Conservation (phyloP, 2,888 invertebrate species). For the Caradrina clavipalpis region DNA sequence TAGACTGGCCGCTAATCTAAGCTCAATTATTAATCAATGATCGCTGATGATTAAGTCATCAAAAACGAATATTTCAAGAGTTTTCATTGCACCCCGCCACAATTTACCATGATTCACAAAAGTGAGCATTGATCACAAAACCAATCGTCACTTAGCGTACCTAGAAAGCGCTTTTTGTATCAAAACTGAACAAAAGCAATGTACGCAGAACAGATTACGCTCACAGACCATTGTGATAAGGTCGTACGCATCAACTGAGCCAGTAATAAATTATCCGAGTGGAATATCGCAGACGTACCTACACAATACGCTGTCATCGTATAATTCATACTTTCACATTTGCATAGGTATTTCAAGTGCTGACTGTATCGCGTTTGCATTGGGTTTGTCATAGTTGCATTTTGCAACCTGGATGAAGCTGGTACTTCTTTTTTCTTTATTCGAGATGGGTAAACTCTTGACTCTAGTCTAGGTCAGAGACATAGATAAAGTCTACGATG, state of each 20-base stretch:
- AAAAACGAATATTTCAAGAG: not conserved
- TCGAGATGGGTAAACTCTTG: no score
- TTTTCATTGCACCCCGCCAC: not conserved
- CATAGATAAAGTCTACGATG: no score
- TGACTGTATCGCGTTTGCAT: not conserved
- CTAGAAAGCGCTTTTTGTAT: slow-evolving; percentile 44
- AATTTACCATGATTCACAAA: not conserved
- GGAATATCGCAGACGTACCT: slow-evolving; percentile 52
- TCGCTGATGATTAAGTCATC: not conserved
- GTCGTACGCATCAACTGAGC: slow-evolving; percentile 54
- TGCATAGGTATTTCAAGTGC: slow-evolving; percentile 2
- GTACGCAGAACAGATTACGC: slow-evolving; percentile 53
- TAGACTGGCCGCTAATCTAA: no score
- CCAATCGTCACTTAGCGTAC: slow-evolving; percentile 20
- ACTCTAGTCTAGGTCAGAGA: no score
- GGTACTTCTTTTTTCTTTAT: no score
- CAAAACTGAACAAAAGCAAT: slow-evolving; percentile 46
- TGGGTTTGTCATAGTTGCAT: slow-evolving; percentile 4
- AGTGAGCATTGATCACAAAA: slow-evolving; percentile 17
- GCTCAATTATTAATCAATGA: no score
- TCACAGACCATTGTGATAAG: slow-evolving; percentile 54
- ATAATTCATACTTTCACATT: slow-evolving; percentile 56
- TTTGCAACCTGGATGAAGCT: not conserved
- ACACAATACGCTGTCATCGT: slow-evolving; percentile 52
- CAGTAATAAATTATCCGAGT: slow-evolving; percentile 62